Conservation (phyloP, 2,888 invertebrate genomes). For the Adineta ricciae region DNA sequence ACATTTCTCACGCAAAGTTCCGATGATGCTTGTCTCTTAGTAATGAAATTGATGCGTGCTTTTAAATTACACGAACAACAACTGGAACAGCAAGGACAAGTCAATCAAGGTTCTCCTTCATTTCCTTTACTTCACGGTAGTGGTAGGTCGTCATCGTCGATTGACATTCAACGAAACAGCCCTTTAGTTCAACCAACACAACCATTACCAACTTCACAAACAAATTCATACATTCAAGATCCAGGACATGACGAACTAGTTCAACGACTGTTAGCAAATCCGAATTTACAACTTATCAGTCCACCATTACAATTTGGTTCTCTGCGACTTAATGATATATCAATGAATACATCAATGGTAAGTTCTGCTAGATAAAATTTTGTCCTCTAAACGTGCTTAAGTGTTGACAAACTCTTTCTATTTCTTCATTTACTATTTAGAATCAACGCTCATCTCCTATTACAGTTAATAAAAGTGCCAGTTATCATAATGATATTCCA, state of each 20-base stretch:
- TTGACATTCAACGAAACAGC: too few species aligned
- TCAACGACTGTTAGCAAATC: background rate
- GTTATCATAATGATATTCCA: too few species aligned
- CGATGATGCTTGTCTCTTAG: slow-evolving; percentile 6
- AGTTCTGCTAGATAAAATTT: too few species aligned
- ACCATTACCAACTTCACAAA: background rate
- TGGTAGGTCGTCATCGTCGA: background rate
- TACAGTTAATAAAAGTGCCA: too few species aligned
- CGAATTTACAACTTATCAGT: background rate
- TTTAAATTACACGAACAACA: background rate
- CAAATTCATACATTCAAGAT: background rate
- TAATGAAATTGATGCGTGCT: background rate
- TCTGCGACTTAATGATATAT: too few species aligned
- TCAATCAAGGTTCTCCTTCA: background rate
- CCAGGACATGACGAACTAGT: background rate
- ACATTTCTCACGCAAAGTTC: background rate
- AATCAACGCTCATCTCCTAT: too few species aligned
- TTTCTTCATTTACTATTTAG: too few species aligned
- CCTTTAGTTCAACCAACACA: background rate
- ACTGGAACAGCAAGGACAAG: background rate
- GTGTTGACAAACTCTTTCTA: too few species aligned
- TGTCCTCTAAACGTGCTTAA: too few species aligned
- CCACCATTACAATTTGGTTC: background rate
- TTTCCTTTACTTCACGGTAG: background rate
- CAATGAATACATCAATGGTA: too few species aligned